These are phyloP conservation scores for Camponotus floridanus DNA, from an alignment of 1,140 invertebrate species.

Conservation along the genomic window DNA sequence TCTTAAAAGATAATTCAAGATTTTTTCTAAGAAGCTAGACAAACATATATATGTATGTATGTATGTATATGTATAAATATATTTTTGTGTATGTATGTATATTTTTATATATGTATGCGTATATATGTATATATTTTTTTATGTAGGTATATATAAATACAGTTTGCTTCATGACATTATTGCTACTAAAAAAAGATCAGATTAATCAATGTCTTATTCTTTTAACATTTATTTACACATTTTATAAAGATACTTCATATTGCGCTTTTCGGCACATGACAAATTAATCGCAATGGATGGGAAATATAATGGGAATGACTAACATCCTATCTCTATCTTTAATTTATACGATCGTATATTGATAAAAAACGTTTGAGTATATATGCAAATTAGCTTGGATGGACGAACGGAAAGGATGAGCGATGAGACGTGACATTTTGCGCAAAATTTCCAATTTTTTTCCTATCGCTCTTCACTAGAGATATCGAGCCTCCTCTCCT, in stretches of 20 bases:
- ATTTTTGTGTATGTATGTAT: not conserved
- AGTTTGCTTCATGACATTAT: not conserved
- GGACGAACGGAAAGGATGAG: not conserved
- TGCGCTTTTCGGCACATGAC: not conserved
- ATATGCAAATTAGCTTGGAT: constrained; percentile 15
- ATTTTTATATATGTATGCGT: not conserved
- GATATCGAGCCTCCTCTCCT: constrained; percentile 30
- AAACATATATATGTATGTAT: no score
- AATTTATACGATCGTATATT: not conserved
- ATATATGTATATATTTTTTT: no score
- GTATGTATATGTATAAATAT: no score
- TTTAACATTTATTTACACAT: constrained; percentile 7
- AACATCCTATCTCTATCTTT: not conserved
- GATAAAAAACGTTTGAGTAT: not conserved
- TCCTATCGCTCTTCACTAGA: not conserved
- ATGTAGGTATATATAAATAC: no score
- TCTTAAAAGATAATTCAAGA: no score
- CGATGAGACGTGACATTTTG: constrained; percentile 16
- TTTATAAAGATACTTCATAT: not conserved
- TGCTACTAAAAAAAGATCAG: not conserved
- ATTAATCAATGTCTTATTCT: not conserved
- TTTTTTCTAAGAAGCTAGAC: no score
- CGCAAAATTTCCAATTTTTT: constrained; percentile 80
- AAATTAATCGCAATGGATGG: not conserved
- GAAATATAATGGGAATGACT: not conserved